Percentiles rank a stretch among this genome's conserved stretches.
These are phyloP conservation scores for Tridacna crocea DNA, from an alignment of 2,888 invertebrate genomes.

Conservation along the genomic window DNA sequence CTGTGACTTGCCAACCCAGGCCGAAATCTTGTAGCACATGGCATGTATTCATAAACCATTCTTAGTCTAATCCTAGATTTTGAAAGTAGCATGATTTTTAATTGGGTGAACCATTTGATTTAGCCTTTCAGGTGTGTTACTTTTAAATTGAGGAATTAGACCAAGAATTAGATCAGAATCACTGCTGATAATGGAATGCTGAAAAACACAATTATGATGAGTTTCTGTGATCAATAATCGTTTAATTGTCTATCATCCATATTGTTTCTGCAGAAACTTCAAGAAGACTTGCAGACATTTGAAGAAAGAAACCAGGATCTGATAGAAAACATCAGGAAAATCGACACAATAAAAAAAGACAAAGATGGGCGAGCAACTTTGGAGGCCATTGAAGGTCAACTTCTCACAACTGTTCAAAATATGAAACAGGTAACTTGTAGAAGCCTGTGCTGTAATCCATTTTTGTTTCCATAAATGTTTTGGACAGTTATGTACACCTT, in stretches of 20 bases:
- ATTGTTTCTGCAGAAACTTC: slow-evolving; percentile 51
- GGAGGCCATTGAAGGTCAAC: slow-evolving; percentile 65
- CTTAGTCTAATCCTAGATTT: neutral
- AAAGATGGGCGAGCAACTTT: slow-evolving; percentile 67
- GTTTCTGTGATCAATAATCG: neutral
- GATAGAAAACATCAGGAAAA: slow-evolving; percentile 60
- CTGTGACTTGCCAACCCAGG: no score
- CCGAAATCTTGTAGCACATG: no score
- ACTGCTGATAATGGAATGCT: neutral
- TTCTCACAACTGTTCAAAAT: slow-evolving; percentile 59
- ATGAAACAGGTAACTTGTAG: slow-evolving; percentile 57
- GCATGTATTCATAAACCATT: no score
- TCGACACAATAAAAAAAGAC: slow-evolving; percentile 66
- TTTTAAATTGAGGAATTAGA: neutral
- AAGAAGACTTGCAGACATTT: slow-evolving; percentile 58
- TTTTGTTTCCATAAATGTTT: no score
- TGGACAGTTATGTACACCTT: no score
- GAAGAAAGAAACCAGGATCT: slow-evolving; percentile 63
- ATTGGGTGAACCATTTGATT: neutral
- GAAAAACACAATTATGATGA: neutral
- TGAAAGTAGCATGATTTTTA: neutral
- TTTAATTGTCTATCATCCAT: neutral
- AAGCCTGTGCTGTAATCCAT: no score
- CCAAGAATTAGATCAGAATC: neutral
- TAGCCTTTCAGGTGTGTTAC: neutral